Percentiles rank a stretch among this genome's conserved stretches.
Conservation (phyloP, 2,113 vertebrate genomes). For the Echinops telfairi region DNA sequence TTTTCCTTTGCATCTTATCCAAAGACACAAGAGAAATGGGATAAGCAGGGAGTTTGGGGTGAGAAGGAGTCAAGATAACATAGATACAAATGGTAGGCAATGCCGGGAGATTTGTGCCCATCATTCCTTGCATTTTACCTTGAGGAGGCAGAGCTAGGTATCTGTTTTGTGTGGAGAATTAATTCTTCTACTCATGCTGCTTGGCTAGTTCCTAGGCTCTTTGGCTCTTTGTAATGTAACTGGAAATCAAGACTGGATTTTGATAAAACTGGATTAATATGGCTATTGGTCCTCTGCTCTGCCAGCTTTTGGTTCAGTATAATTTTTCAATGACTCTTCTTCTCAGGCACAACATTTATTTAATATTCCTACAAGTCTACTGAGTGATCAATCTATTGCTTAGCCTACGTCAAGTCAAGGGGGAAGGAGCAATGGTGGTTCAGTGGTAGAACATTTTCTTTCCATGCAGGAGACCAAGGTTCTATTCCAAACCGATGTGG, state of each 20-base stretch:
- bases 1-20: neutral
- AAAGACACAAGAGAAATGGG: constrained; percentile 2
- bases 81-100: neutral
- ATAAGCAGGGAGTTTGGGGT: neutral
- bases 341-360: neutral
- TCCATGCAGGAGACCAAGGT: neutral
- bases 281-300: neutral
- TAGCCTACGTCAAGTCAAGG: neutral
- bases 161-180: neutral
- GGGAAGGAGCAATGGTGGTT: neutral
- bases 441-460: neutral
- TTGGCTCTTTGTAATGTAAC: neutral
- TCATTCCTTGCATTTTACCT: neutral
- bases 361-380: neutral
- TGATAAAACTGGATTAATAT: neutral
- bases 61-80: neutral
- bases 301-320: neutral
- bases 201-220: neutral
- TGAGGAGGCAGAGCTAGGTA: neutral
- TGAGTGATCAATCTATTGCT: neutral
- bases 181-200: neutral
- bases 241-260: too few species aligned
- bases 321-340: neutral
- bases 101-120: neutral
- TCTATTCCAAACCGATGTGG: neutral